Base-by-base conservation (phyloP, 30 jellyfish, hydroid and myxozoan genomes). In the Cassiopea andromeda region DNA sequence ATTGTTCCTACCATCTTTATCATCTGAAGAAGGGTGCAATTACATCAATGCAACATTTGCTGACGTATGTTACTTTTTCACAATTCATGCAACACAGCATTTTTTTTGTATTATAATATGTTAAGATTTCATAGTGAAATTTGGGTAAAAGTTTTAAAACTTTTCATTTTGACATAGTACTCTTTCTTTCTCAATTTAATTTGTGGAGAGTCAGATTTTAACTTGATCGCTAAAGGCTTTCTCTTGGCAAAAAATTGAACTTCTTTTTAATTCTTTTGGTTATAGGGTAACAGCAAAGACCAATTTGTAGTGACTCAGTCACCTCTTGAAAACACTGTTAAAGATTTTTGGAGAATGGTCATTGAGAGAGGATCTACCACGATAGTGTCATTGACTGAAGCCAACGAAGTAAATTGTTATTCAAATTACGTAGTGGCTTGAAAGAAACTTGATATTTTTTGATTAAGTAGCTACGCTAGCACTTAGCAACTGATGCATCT, bases 311-410 rank as follows among this genome's bases (percentile, higher is more conserved):
- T 82, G 68, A 89, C 97, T 7, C 97, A 89, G 44, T 86, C 92
- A 38, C 97, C 97, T 19, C 79, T 89, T 12, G 97, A 89, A 18
- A n/a, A 69, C 50, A 89, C 97, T 0, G 68, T 89, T 60, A 75
- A 46, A 3, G 92, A 89, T 61, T 89, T 89, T 58, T 89, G 97
- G 97, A 60, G 97, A 74, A 81, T 89, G 97, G 90, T 89, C 27
- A 67, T 89, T 46, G 97, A 89, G 44, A 70, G 92, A 16, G 90
- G 59, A 18, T 57, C 97, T 0, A 60, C 67, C 64, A 69, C 89
- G 0, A 75, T 89, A 57, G 84, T 89, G 8, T 89, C 97, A n/a
- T 48, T 89, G 47, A 84, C 75, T 78, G 91, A 88, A 46, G 59
- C 16, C 46, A 72, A 80, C 80, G 90, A 88, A 87, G 95, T 88